A percentile compares a stretch with the other conserved stretches of the same genome.
These are phyloP conservation scores for Oncorhynchus kisutch DNA, from an alignment of 2,113 vertebrate genomes.

Conservation along the genomic window DNA sequence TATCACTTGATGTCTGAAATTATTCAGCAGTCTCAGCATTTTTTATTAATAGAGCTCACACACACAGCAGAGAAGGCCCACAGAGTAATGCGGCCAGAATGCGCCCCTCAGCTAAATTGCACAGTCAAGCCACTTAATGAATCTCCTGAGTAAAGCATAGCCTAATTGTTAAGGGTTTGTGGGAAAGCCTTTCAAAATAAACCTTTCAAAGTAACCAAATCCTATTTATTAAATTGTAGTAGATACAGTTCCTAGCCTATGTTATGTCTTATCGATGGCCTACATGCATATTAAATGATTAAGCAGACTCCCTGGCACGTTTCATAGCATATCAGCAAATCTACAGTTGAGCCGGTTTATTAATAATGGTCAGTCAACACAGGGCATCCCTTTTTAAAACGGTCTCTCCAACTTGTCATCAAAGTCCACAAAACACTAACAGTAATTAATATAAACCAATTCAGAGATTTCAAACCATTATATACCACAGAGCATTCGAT, in stretches of 20 bases:
- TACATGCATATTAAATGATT: too few relatives aligned
- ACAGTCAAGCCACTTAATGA: not conserved
- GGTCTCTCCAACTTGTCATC: not conserved
- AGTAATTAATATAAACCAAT: not conserved
- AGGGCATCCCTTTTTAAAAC: too few relatives aligned
- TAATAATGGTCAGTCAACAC: too few relatives aligned
- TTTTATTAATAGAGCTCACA: not conserved
- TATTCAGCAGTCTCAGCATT: not conserved
- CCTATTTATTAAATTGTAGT: not conserved
- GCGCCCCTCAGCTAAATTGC: not conserved
- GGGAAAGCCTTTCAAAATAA: not conserved
- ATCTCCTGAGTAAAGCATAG: too few relatives aligned
- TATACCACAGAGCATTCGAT: not conserved
- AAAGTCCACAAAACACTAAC: not conserved
- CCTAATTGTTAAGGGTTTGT: too few relatives aligned
- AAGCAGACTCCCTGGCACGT: too few relatives aligned
- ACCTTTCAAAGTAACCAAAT: not conserved
- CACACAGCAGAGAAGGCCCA: not conserved
- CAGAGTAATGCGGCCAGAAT: not conserved
- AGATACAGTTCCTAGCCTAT: not conserved
- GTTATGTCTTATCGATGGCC: too few relatives aligned
- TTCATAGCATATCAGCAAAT: not conserved
- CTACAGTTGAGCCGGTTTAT: not conserved
- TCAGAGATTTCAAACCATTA: not conserved
- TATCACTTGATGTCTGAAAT: not conserved